Evolutionary conservation across 2,888 invertebrate genomes (phyloP).

Genomic region (Diogma glabrata): DNA sequence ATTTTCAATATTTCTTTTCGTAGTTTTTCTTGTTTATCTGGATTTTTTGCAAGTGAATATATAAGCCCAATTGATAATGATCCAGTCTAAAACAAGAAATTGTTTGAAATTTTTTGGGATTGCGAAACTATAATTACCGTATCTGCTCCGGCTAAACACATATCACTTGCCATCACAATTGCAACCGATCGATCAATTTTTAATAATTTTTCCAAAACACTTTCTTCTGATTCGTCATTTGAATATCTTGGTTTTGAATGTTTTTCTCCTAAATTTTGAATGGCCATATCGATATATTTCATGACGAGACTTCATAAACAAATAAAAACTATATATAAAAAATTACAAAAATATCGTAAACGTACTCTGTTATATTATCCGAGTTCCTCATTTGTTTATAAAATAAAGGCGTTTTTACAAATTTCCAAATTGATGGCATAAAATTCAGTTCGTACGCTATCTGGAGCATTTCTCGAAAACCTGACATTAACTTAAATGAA

Average conservation of each 20-base stretch:
- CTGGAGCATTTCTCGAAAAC: background rate
- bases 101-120: too few relatives aligned
- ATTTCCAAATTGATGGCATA: slow-evolving; percentile 29
- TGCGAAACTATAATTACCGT: too few relatives aligned
- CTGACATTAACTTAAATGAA: background rate
- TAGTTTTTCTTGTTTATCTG: slow-evolving; percentile 43
- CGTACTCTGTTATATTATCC: slow-evolving; percentile 26
- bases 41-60: slow-evolving; percentile 47
- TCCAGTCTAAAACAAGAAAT: slow-evolving; percentile 37
- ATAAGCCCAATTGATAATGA: slow-evolving; percentile 41
- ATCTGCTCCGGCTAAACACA: too few relatives aligned
- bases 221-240: too few relatives aligned
- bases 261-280: too few relatives aligned
- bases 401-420: slow-evolving; percentile 26
- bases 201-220: slow-evolving; percentile 51
- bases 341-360: background rate
- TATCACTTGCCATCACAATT: slow-evolving; percentile 53
- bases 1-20: slow-evolving; percentile 42
- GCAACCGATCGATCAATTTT: slow-evolving; percentile 49
- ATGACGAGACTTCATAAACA: too few relatives aligned
- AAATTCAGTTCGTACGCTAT: slow-evolving; percentile 24
- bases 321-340: too few relatives aligned
- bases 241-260: too few relatives aligned
- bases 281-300: too few relatives aligned
- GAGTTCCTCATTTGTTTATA: slow-evolving; percentile 23